Evolutionary conservation across 2,888 invertebrate species (phyloP).

Genomic region (Perdita meconis): DNA sequence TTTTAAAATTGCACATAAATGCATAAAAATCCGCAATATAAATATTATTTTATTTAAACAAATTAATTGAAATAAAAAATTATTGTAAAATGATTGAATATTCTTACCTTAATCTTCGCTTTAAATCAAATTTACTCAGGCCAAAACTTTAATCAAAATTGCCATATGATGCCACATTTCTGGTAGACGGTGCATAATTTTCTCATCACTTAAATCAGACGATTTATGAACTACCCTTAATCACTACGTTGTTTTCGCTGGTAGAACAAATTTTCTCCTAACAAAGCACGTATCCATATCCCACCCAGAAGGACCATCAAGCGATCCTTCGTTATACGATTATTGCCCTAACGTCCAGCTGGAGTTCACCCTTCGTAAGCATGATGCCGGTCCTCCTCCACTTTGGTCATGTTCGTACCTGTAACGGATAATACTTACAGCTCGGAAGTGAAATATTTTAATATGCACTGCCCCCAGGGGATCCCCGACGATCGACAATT

Average conservation of each 20-base stretch:
- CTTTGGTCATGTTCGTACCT: conserved; percentile 45
- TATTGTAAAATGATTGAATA: too few species aligned
- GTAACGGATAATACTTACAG: conserved; percentile 41
- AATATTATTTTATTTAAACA: too few species aligned
- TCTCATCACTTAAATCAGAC: too few species aligned
- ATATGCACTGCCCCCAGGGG: background rate
- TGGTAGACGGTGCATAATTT: too few species aligned
- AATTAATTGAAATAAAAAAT: too few species aligned
- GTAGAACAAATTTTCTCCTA: conserved; percentile 63
- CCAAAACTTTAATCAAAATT: too few species aligned
- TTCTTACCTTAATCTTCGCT: too few species aligned
- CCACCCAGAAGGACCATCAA: conserved; percentile 79
- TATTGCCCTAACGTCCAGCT: conserved; percentile 80
- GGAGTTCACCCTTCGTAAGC: conserved; percentile 66
- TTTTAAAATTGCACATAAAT: too few species aligned
- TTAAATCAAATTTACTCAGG: too few species aligned
- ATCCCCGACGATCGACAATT: conserved; percentile 6
- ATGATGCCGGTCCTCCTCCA: conserved; percentile 28
- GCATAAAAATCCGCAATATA: too few species aligned
- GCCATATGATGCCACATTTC: too few species aligned
- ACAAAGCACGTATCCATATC: conserved; percentile 71
- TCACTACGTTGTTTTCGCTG: conserved; percentile 5
- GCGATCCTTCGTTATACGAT: conserved; percentile 82
- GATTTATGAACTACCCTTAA: conserved; percentile 21
- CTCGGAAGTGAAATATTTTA: conserved; percentile 52